Evolutionary conservation across 2,888 invertebrate species (phyloP).

Genomic region (Lumbricus terrestris): DNA sequence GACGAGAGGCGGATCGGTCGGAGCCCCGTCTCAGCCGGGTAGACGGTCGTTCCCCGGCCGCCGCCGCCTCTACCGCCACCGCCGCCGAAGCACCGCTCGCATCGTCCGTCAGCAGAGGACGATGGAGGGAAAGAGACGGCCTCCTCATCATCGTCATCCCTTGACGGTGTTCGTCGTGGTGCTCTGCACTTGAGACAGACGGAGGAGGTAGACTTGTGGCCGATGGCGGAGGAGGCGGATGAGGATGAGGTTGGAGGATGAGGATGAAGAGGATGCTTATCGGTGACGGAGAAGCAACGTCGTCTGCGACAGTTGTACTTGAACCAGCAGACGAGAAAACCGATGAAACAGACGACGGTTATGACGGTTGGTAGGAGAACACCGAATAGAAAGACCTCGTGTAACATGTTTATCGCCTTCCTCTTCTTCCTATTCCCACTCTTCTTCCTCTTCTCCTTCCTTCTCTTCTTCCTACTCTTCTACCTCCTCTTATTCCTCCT

Average conservation of each 20-base stretch:
- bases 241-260: neutral
- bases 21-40: neutral
- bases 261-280: neutral
- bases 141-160: neutral
- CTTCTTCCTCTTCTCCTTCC: neutral
- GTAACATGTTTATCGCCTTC: constrained; percentile 24
- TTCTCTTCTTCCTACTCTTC: no score
- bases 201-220: no score
- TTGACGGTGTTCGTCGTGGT: neutral
- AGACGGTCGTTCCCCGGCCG: neutral
- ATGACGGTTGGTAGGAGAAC: constrained; percentile 52
- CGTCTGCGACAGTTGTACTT: constrained; percentile 38
- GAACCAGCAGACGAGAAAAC: constrained; percentile 53
- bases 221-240: neutral
- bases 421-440: neutral
- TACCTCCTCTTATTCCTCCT: neutral
- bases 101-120: neutral
- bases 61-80: no score
- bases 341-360: constrained; percentile 49
- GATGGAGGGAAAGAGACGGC: neutral
- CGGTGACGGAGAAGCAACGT: neutral
- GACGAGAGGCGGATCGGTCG: neutral
- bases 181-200: neutral
- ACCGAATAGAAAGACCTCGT: constrained; percentile 50
- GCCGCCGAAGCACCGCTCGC: constrained; percentile 7